Percentiles rank a stretch among this genome's conserved stretches.
phyloP scores from a whole-genome alignment of 2,797 vertebrate genomes.

The Oreortyx pictus region DNA sequence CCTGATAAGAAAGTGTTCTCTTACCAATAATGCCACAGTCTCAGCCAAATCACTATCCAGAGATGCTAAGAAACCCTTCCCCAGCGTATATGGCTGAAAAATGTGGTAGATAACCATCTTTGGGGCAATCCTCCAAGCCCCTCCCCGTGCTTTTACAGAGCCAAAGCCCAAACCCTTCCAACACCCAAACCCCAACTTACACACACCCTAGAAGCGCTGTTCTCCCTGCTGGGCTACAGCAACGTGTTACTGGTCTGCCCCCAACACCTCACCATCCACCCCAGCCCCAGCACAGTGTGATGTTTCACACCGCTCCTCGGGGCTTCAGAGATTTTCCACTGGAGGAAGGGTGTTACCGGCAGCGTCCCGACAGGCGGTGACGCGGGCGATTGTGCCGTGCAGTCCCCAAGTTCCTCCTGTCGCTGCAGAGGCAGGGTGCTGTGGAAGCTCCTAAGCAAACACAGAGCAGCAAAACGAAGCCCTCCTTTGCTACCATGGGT shows the following conservation, averaged over 20 bases:
- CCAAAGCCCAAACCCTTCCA: neutral
- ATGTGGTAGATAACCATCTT: neutral
- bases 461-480: neutral
- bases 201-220: neutral
- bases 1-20: slow-evolving; percentile 42
- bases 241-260: neutral
- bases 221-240: neutral
- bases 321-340: slow-evolving; percentile 64
- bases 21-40: neutral
- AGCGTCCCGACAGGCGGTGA: slow-evolving; percentile 44
- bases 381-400: slow-evolving; percentile 22
- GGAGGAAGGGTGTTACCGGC: slow-evolving; percentile 70
- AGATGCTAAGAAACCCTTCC: neutral
- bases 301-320: neutral
- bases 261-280: slow-evolving; percentile 3
- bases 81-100: neutral
- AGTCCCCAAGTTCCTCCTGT: slow-evolving; percentile 39
- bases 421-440: neutral
- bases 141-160: neutral
- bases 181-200: neutral
- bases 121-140: neutral
- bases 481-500: neutral
- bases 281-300: neutral
- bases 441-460: neutral
- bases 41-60: neutral